These are phyloP conservation scores for Leptinotarsa texana DNA, from an alignment of 1,140 invertebrate genomes.

Conservation along the genomic window DNA sequence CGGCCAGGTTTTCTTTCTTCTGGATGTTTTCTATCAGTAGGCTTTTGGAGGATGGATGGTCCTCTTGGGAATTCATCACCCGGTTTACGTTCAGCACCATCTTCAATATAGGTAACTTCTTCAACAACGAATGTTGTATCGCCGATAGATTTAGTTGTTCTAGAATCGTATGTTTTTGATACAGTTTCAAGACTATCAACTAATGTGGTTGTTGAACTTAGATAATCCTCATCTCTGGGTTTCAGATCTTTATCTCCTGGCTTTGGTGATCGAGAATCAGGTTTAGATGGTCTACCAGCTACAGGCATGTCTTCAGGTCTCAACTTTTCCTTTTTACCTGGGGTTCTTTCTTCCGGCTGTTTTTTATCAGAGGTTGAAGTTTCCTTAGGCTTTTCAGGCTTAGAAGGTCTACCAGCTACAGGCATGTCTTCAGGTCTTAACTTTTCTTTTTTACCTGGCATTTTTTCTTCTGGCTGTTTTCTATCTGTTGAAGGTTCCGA, in stretches of 20 bases:
- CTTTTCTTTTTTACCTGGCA: not conserved
- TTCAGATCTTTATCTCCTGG: not conserved
- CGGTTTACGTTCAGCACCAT: not conserved
- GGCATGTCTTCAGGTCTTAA: not conserved
- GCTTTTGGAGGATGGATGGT: constrained; percentile 2
- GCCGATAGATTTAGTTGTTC: not conserved
- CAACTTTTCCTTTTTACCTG: not conserved
- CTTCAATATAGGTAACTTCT: not conserved
- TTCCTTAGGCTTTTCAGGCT: not conserved
- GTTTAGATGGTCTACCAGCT: constrained; percentile 9
- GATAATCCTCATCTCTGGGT: not conserved
- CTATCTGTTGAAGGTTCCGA: not conserved
- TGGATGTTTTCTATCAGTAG: not conserved
- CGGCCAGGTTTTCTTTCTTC: not conserved
- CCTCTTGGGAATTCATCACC: too few relatives aligned
- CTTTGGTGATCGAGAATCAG: not conserved
- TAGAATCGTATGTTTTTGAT: not conserved
- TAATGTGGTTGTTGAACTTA: not conserved
- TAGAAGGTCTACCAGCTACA: constrained; percentile 8
- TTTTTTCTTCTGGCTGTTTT: not conserved
- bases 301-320: constrained; percentile 16
- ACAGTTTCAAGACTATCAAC: not conserved
- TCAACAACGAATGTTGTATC: not conserved
- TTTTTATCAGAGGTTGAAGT: not conserved
- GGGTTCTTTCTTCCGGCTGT: not conserved